Evolutionary conservation across 2,797 vertebrate genomes (phyloP).

Genomic region (Lepus townsendii): DNA sequence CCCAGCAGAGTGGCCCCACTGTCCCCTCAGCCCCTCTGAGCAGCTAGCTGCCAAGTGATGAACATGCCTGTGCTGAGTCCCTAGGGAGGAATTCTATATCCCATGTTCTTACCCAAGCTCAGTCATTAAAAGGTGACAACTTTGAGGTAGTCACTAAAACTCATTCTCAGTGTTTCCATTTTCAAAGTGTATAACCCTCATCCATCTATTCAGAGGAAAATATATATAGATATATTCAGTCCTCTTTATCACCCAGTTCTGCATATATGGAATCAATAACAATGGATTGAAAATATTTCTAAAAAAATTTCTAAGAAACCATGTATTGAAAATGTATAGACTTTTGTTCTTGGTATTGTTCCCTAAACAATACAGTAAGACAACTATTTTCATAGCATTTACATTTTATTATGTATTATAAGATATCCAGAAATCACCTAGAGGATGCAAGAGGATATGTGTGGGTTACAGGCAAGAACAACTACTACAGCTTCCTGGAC

Average conservation of each 20-base stretch:
- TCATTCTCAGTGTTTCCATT: background rate
- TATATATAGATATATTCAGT: too few relatives aligned
- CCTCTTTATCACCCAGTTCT: too few relatives aligned
- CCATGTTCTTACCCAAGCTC: background rate
- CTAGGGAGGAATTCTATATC: background rate
- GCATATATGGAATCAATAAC: too few relatives aligned
- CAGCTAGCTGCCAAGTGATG: background rate
- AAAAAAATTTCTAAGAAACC: too few relatives aligned
- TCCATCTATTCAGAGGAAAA: background rate
- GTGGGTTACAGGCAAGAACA: background rate
- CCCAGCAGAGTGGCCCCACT: background rate
- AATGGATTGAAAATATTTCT: too few relatives aligned
- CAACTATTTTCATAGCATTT: too few relatives aligned
- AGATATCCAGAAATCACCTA: too few relatives aligned
- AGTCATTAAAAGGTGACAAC: background rate
- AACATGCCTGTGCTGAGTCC: background rate
- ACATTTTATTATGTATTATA: too few relatives aligned
- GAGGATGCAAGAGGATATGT: background rate
- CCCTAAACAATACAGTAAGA: too few relatives aligned
- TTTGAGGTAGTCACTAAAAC: background rate
- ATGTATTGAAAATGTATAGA: too few relatives aligned
- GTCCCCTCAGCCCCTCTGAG: background rate
- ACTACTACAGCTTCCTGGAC: too few relatives aligned
- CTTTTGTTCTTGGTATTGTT: too few relatives aligned
- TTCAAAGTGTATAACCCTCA: background rate